Percentiles rank a stretch among this genome's conserved stretches.
Evolutionary conservation across 2,797 vertebrate genomes (phyloP).

Genomic region (Psittacula derbiana): DNA sequence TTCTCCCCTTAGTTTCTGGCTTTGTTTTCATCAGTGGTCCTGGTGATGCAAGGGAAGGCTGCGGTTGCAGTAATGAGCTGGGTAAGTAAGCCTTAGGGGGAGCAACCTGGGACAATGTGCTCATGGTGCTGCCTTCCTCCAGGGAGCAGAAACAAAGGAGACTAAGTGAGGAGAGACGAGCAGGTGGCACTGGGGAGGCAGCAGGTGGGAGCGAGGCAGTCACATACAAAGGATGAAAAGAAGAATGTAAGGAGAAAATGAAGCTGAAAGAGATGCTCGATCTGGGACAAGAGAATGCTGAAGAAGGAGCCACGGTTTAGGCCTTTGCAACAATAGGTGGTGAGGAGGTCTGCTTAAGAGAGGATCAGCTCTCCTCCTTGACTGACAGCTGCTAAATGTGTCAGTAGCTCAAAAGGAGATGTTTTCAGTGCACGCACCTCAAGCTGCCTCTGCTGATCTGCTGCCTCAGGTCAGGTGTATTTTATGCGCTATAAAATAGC

Average conservation of each 20-base stretch:
- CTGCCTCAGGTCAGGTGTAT: constrained; percentile 9
- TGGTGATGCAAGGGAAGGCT: not conserved
- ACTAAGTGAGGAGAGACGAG: not conserved
- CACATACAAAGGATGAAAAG: not conserved
- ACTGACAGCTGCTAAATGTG: constrained; percentile 44
- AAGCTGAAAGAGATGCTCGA: not conserved
- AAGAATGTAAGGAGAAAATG: not conserved
- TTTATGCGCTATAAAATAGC: not conserved
- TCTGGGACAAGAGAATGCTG: not conserved
- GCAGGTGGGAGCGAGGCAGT: not conserved
- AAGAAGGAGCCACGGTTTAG: constrained; percentile 8
- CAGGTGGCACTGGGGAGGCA: not conserved
- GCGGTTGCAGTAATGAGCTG: not conserved
- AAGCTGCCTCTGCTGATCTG: constrained; percentile 20
- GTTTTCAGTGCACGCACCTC: not conserved
- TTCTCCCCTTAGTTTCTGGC: not conserved
- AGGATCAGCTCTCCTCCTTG: constrained; percentile 22
- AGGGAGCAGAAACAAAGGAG: not conserved
- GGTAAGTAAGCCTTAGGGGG: not conserved
- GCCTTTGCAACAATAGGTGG: not conserved
- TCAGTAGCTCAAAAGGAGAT: constrained; percentile 21
- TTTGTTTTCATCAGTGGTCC: not conserved
- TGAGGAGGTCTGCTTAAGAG: constrained; percentile 4
- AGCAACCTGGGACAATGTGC: not conserved
- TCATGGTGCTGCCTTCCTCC: not conserved